Base-by-base conservation (phyloP, 2,888 invertebrate genomes). In the Villa cingulata region DNA sequence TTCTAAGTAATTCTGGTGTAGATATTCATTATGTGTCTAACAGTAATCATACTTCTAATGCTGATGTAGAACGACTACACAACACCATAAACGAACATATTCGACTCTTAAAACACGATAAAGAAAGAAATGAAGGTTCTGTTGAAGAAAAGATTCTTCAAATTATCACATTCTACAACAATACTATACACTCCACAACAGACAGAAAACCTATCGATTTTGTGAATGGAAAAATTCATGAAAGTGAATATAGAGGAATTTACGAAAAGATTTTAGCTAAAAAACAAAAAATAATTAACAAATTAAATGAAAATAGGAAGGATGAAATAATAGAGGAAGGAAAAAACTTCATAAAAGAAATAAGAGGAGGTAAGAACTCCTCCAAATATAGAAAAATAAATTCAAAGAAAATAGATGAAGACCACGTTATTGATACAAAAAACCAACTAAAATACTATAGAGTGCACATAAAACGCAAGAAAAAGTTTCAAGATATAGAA, bases 31-130 rank as follows among this genome's bases (percentile, higher is more conserved):
- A n/a, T n/a, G n/a, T n/a, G n/a, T n/a, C 19, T 38, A 9, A 18
- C 9, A 12, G 12, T n/a, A n/a, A n/a, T n/a, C n/a, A n/a, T n/a
- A n/a, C n/a, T n/a, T 49, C 52, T 55, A n/a, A n/a, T n/a, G n/a
- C n/a, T n/a, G n/a, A n/a, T n/a, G n/a, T n/a, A n/a, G n/a, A n/a
- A n/a, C n/a, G n/a, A n/a, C n/a, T n/a, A n/a, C n/a, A n/a, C n/a
- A n/a, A n/a, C n/a, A n/a, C n/a, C n/a, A n/a, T n/a, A 0, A 56
- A 54, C 16, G 56, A 54, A 51, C 53, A 56, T 18, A 37, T 55
- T n/a, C 16, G 52, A 37, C 47, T 54, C 10, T 36, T 55, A 38
- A 49, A 46, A 46, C 55, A 55, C 15, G 51, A 55, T 12, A 39
- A 48, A 2, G 14, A 29, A 50, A 48, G 38, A 48, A 50, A 14